Percentiles rank a stretch among this genome's conserved stretches.
Evolutionary conservation across 2,888 invertebrate species (phyloP).

Genomic region (Ligdia adustata): DNA sequence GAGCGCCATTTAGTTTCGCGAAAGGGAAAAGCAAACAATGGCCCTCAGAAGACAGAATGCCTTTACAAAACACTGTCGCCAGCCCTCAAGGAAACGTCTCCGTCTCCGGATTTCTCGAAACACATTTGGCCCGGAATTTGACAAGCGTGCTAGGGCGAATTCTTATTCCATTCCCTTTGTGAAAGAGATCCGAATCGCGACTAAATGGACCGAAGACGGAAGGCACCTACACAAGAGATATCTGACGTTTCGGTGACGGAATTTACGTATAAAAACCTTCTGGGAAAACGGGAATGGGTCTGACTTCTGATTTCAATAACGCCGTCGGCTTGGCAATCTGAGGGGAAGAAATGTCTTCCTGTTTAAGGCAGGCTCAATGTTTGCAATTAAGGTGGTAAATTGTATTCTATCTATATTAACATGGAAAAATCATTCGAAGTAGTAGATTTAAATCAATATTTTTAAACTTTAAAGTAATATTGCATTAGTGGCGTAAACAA

Average conservation of each 20-base stretch:
- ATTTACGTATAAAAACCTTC: slow-evolving; percentile 20
- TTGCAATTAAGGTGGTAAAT: no score
- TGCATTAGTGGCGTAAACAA: no score
- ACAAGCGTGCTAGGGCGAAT: slow-evolving; percentile 11
- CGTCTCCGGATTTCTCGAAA: slow-evolving; percentile 5
- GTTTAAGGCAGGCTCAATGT: no score
- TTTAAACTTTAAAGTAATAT: no score
- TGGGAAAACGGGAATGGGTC: slow-evolving; percentile 8
- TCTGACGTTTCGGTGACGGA: slow-evolving; percentile 14
- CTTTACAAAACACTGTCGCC: slow-evolving; percentile 5
- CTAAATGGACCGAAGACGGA: background rate
- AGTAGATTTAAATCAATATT: no score
- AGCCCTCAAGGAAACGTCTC: slow-evolving; percentile 3
- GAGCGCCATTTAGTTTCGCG: slow-evolving; percentile 3
- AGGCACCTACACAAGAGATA: slow-evolving; percentile 9
- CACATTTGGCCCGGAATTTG: slow-evolving; percentile 15
- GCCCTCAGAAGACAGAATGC: slow-evolving; percentile 1
- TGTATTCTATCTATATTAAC: no score
- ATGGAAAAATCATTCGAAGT: no score
- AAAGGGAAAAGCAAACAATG: slow-evolving; percentile 11
- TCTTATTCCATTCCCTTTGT: slow-evolving; percentile 13
- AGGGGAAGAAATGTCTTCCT: background rate
- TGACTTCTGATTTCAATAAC: slow-evolving; percentile 9
- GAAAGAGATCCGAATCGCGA: slow-evolving; percentile 17
- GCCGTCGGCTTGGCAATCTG: slow-evolving; percentile 6